A percentile compares a stretch with the other conserved stretches of the same genome.
Conservation (phyloP, 2,797 vertebrate species). For the Oryzias sinensis region DNA sequence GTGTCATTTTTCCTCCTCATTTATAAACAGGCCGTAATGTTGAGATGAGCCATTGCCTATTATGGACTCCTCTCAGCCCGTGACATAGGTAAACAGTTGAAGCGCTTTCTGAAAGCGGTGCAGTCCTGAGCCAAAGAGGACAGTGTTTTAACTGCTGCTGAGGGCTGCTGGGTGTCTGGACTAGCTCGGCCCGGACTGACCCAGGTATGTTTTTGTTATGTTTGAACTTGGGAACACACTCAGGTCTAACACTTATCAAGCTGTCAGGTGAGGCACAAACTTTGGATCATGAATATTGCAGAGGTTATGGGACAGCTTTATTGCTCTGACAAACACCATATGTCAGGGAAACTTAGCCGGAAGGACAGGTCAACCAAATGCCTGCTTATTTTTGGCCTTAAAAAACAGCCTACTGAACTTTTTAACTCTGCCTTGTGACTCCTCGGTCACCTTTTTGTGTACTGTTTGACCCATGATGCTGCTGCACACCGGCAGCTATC, state of each 20-base stretch:
- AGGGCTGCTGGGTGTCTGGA: conserved; percentile 67
- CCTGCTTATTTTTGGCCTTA: conserved; percentile 31
- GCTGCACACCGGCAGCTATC: conserved; percentile 54
- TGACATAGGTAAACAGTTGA: conserved; percentile 66
- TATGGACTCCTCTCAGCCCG: conserved; percentile 67
- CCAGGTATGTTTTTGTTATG: conserved; percentile 70
- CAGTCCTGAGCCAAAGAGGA: conserved; percentile 44
- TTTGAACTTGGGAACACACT: conserved; percentile 65
- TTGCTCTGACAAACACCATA: conserved; percentile 68
- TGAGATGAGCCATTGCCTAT: conserved; percentile 79
- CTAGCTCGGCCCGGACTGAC: conserved; percentile 65
- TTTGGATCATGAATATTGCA: conserved; percentile 69
- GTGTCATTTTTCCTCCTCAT: conserved; percentile 66
- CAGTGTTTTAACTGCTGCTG: conserved; percentile 58
- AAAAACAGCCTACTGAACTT: conserved; percentile 54
- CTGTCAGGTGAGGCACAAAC: conserved; percentile 66
- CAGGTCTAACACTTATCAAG: conserved; percentile 60
- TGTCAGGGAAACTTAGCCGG: conserved; percentile 45
- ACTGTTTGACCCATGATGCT: conserved; percentile 38
- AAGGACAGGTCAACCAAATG: conserved; percentile 53
- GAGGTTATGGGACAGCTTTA: conserved; percentile 74
- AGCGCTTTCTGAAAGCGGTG: conserved; percentile 17
- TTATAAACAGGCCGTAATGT: conserved; percentile 71
- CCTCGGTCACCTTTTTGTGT: conserved; percentile 50
- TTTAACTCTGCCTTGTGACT: conserved; percentile 51